Base-by-base conservation (phyloP, 92 coral and sea anemone species). In the Siderastrea radians region DNA sequence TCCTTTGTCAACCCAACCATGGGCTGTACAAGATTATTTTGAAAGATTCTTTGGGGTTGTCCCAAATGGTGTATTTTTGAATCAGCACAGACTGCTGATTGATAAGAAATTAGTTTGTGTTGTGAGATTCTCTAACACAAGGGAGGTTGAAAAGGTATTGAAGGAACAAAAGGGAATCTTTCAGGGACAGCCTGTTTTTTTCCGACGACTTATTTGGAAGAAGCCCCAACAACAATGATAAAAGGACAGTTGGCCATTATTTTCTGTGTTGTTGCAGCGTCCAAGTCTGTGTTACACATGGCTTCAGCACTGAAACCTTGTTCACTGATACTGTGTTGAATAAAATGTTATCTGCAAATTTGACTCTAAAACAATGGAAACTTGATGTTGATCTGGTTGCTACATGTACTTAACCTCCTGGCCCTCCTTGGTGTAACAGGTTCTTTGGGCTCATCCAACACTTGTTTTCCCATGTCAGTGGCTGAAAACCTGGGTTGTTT, bases 181-280 rank as follows among this genome's bases (percentile, higher is more conserved):
- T 26, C 62, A 13, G 12, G 87, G 80, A 26, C 48, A 11, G 1
- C 79, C 79, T 57, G 3, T 83, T 62, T 17, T 72, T 19, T 83
- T 83, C 17, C 86, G 78, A 3, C 38, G 68, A 3, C 68, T 82
- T 44, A 43, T 9, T 52, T 82, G 86, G 86, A 68, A 53, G 77
- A 81, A 68, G 53, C 3, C 9, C 2, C 5, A 52, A 52, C 1
- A 72, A 50, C 45, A 68, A 2, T 7, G 19, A 38, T 66, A 11
- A 61, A 61, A 61, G 19, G 19, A 61, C 0, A 14, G 10, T 6
- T 26, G 38, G 38, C 38, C 38, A 26, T 26, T 26, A 26, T 26
- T 26, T 26, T 26, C 38, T 26, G 38, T 26, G 38, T 26, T 26
- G 38, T 26, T 26, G 38, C 38, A 26, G 38, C 38, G 38, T 26